Evolutionary conservation across 1,140 invertebrate species (phyloP), one percentile per base, ranked within the genome.

Genomic region (Diabrotica undecimpunctata): DNA sequence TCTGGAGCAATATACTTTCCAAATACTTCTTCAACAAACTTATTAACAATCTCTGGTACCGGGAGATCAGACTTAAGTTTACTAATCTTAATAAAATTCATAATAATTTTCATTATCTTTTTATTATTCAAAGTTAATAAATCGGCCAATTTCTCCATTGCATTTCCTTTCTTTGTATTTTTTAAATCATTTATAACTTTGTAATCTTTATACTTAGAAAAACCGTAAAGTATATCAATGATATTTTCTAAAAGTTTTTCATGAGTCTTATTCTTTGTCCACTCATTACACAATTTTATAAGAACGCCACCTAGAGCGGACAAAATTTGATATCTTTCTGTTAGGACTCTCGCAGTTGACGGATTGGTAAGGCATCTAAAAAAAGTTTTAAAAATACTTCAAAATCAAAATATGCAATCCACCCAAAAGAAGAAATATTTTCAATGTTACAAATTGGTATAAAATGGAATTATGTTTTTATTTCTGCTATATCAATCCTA

Each of bases 81-180:
- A 38, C 67, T 71, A 10, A 70, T 66, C 38, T 58, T 50, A n/a
- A 71, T 65, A 35, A 75, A 72, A 61, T 74, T 77, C 71, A 78
- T 72, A 7, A 77, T 65, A 36, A 77, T 76, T 70, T 77, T 76
- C 5, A 75, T 70, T 35, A 78, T 67, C 35, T 64, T 64, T 54
- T 67, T 66, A 0, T 75, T 75, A 5, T 69, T 39, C 6, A 77
- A 41, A 13, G 70, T 56, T 8, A 77, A 56, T 10, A 77, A 66
- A 25, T 70, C 70, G 36, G 66, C 62, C 12, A 78, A 59, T 53
- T 69, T 68, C 5, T 67, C 37, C 9, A 78, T 41, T 0, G 75
- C 64, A 66, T 77, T 72, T 0, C 75, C 77, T 53, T 69, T 68
- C 12, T 67, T 66, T 11, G 75, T 75, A 62, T 64, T 77, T 50